These are phyloP conservation scores for Pterocles gutturalis DNA, from an alignment of 2,113 vertebrate species.

Conservation along the genomic window DNA sequence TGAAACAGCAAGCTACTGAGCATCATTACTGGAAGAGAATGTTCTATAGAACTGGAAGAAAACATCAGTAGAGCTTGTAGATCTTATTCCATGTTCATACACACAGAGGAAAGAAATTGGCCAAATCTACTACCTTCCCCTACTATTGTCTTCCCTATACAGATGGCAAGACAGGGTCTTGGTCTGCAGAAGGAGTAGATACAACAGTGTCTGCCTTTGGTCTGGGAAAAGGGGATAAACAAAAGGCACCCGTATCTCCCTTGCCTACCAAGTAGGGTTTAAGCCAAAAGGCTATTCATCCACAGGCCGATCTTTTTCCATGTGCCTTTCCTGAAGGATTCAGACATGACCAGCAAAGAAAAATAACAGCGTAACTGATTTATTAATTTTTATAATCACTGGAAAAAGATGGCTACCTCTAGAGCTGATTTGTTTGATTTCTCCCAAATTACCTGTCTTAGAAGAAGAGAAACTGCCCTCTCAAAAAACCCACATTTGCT, in stretches of 20 bases:
- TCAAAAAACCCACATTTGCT: background rate
- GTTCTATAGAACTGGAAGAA: too few relatives aligned
- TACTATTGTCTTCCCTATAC: background rate
- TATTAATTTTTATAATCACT: background rate
- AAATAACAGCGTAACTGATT: background rate
- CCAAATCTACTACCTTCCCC: background rate
- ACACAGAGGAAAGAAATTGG: background rate
- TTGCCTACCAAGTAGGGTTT: background rate
- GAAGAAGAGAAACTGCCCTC: background rate
- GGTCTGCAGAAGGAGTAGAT: background rate
- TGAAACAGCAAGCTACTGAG: background rate
- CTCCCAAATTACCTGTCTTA: background rate
- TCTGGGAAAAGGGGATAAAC: background rate
- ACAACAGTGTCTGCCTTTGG: background rate
- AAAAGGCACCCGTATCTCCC: accelerated
- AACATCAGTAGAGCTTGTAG: background rate
- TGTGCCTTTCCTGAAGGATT: background rate
- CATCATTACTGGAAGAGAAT: background rate
- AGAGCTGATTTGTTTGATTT: background rate
- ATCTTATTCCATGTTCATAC: background rate
- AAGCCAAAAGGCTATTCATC: background rate
- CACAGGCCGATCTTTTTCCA: background rate
- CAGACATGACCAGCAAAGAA: background rate
- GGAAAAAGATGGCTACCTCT: background rate
- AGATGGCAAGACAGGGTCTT: background rate